These are phyloP conservation scores for Buphagus erythrorhynchus DNA, from an alignment of 2,797 vertebrate species.

Conservation along the genomic window DNA sequence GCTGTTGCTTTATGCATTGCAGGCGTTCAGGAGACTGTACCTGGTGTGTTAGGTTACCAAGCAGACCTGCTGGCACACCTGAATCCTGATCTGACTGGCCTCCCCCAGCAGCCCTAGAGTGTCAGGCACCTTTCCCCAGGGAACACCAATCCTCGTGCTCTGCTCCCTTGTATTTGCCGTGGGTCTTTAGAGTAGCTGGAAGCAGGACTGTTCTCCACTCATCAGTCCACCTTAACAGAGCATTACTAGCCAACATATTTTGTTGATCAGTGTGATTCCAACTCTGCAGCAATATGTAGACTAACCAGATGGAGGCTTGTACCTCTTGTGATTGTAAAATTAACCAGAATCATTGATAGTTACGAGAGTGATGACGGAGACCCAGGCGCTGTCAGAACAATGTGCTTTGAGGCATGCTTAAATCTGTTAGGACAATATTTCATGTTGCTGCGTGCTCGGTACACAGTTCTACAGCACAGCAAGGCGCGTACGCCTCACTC, in stretches of 20 bases:
- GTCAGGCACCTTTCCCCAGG: fast-evolving
- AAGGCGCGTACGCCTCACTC: not conserved
- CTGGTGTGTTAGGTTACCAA: not conserved
- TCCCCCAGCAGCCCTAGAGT: not conserved
- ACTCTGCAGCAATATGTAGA: constrained; percentile 50
- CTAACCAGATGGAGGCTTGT: constrained; percentile 66
- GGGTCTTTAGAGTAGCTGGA: not conserved
- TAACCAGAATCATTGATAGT: constrained; percentile 60
- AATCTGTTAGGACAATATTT: constrained; percentile 59
- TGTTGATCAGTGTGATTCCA: constrained; percentile 64
- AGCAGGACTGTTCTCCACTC: not conserved
- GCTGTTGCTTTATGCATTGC: not conserved
- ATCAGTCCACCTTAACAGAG: constrained; percentile 59
- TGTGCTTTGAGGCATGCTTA: constrained; percentile 64
- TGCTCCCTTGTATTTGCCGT: not conserved
- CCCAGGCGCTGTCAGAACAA: constrained; percentile 65
- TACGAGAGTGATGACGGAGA: constrained; percentile 53
- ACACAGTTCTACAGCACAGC: not conserved
- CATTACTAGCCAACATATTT: constrained; percentile 42
- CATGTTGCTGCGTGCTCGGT: constrained; percentile 34
- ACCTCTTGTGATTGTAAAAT: constrained; percentile 67
- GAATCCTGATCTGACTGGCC: not conserved
- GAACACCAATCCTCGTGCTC: fast-evolving
- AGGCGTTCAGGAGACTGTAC: not conserved
- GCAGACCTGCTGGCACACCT: not conserved